Evolutionary conservation across 2,888 invertebrate genomes (phyloP), one percentile per base, ranked within the genome.

Genomic region (Antheraea assamensis): DNA sequence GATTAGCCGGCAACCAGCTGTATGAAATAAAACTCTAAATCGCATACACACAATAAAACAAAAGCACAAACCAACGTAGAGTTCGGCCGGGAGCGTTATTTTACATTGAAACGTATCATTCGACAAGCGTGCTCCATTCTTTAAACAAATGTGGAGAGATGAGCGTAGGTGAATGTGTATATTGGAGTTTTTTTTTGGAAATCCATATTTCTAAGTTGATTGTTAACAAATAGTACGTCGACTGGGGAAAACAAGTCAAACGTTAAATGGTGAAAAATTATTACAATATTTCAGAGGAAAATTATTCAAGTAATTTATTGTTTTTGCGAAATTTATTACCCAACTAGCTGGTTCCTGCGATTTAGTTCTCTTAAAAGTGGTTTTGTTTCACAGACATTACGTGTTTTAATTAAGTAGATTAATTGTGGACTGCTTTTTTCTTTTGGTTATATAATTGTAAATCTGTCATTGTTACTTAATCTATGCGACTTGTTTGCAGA

Each of bases 1-100:
- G 78, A 87, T 90, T 90, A 92, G 90, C 85, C 89, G 85, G 92
- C 93, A 94, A 94, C 81, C 94, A 93, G 85, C 94, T 94, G 87
- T 92, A 94, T 83, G 89, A 85, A 86, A 90, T 90, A 90, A 90
- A 90, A 88, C 84, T 87, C 84, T 76, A 86, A 84, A 89, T 87
- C 88, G 87, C 87, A 83, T 87, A 88, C 86, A 82, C 83, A 88
- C 90, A 92, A 92, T 90, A 92, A 91, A 89, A 90, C 87, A 88
- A 83, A 86, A 88, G 89, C 87, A 88, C 83, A 86, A 88, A 87
- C 88, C 85, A 88, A 86, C 84, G 86, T 86, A 82, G 84, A 87
- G 86, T 87, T 87, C 86, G 86, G 86, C 78, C 83, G 85, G 82
- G 83, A 87, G 85, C 88, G 89, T 90, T 90, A 90, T 90, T 90